These are phyloP conservation scores for Arion vulgaris DNA, from an alignment of 1,140 invertebrate genomes.

Conservation along the genomic window DNA sequence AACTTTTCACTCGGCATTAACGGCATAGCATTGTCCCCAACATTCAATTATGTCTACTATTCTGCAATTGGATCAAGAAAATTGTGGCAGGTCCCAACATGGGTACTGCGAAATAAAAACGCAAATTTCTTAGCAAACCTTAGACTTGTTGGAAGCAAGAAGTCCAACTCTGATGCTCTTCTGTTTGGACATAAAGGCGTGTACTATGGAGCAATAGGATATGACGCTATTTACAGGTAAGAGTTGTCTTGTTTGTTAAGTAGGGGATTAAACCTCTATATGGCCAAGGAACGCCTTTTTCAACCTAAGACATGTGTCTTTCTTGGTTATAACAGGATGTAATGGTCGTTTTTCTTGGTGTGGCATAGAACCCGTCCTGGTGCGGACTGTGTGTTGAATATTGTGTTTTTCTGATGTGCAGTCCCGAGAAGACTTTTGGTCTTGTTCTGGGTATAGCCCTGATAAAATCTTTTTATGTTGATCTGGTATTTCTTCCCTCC, in stretches of 20 bases:
- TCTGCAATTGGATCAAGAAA: constrained; percentile 21
- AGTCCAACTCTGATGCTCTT: constrained; percentile 24
- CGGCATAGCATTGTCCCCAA: constrained; percentile 21
- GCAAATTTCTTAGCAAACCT: constrained; percentile 8
- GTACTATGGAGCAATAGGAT: constrained; percentile 17
- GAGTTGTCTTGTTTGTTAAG: neutral
- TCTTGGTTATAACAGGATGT: neutral
- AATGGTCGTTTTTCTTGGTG: neutral
- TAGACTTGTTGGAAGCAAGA: constrained; percentile 13
- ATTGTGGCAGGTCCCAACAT: constrained; percentile 24
- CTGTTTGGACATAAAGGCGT: constrained; percentile 18
- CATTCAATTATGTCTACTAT: constrained; percentile 34
- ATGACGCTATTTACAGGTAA: constrained; percentile 23
- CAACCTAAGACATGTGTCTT: no score
- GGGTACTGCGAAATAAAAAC: constrained; percentile 16
- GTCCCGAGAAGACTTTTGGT: no score
- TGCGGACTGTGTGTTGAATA: no score
- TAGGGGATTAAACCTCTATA: no score
- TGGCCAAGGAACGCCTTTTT: no score
- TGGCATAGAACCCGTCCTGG: no score
- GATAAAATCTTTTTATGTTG: no score
- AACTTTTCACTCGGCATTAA: constrained; percentile 9
- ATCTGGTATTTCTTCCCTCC: no score
- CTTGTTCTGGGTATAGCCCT: no score
- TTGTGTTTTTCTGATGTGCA: no score